Conservation (phyloP, 2,113 vertebrate species). For the Gavialis gangeticus region DNA sequence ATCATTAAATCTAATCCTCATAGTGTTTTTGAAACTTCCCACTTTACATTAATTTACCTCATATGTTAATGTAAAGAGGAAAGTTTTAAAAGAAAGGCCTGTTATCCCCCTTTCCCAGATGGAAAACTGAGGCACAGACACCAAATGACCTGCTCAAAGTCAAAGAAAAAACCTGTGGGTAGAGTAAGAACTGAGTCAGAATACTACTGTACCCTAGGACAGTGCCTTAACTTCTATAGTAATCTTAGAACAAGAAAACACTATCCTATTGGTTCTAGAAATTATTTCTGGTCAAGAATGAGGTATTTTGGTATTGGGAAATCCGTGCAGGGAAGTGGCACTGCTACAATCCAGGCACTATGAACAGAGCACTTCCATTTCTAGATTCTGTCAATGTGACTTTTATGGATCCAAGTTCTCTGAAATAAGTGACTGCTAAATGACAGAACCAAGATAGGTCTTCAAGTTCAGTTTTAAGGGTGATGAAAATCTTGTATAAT, state of each 20-base stretch:
- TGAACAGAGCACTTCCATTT: not conserved
- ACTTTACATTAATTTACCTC: no score
- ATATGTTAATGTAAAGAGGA: no score
- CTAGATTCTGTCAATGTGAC: not conserved
- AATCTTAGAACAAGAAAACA: not conserved
- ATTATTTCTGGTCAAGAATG: not conserved
- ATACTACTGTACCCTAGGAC: not conserved
- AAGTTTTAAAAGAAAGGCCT: not conserved
- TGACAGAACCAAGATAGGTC: not conserved
- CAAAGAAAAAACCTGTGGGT: not conserved
- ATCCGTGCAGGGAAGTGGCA: not conserved
- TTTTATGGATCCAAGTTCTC: not conserved
- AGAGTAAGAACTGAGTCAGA: not conserved
- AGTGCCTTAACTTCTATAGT: not conserved
- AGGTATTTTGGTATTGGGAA: not conserved
- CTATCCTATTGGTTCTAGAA: not conserved
- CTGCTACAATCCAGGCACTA: not conserved
- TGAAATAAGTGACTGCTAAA: not conserved
- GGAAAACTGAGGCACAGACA: not conserved
- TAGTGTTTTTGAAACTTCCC: not conserved
- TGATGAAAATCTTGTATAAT: not conserved
- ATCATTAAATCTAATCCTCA: not conserved
- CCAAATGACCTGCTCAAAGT: not conserved
- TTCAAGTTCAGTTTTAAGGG: not conserved
- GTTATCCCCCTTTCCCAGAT: not conserved